Evolutionary conservation across 2,797 vertebrate species (phyloP), one percentile per base, ranked within the genome.

Genomic region (Margarornis squamiger): DNA sequence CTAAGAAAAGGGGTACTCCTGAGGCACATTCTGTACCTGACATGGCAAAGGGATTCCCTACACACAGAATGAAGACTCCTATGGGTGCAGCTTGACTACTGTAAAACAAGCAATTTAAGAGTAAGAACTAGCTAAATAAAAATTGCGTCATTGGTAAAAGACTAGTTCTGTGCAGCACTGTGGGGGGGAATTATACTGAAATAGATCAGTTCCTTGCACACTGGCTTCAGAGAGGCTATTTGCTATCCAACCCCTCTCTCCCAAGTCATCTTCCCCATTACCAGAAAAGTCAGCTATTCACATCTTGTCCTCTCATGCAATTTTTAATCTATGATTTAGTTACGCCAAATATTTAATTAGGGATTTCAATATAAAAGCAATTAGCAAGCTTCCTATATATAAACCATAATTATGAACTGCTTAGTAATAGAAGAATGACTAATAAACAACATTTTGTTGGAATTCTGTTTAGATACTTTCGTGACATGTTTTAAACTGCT

Each of bases 331-430:
- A 34, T 78, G 72, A 91, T 89, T 95, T 77, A 67, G 48, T 88
- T 94, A 88, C 51, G 13, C 34, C 74, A 88, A 93, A 95, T 93
- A 95, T 95, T 94, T 85, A 94, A 93, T 92, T 93, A 94, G 30
- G 71, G 9, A 82, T 87, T 93, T 96, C 91, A 79, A 84, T 95
- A 93, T 57, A 95, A 95, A 94, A 96, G 21, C 80, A 93, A 95
- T 96, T 95, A 95, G 32, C 38, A 68, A 79, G 59, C 74, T 96
- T 95, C 88, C 71, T 80, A 74, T 74, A 49, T 34, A 76, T 74
- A 78, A 96, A 71, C 61, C 52, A 71, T 89, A 93, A 96, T 95
- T 94, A 88, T 61, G 71, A 84, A 67, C 58, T 88, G 24, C 48
- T 90, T 82, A 88, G 72, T 79, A 94, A 94, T 1, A 82, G 48